Conservation (phyloP, 1,140 invertebrate species). For the Polypedilum pembai region DNA sequence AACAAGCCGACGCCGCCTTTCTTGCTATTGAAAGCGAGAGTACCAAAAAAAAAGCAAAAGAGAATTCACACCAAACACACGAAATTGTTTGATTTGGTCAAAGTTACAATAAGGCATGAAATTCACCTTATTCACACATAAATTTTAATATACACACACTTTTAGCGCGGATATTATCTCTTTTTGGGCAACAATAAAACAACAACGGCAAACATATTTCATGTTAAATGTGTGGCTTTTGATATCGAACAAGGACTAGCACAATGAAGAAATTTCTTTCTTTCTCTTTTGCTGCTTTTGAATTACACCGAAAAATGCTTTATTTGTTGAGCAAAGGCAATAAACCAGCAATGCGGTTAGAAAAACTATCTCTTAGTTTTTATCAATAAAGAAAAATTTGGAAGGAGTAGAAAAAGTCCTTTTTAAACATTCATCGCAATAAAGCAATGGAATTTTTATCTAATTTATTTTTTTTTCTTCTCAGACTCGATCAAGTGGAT, state of each 20-base stretch:
- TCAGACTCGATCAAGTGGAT: no score
- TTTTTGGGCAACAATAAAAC: background rate
- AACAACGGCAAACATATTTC: background rate
- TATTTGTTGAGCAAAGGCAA: constrained; percentile 2
- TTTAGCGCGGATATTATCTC: background rate
- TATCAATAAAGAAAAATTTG: no score
- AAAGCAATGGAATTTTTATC: no score
- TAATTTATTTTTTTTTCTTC: no score
- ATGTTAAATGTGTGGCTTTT: background rate
- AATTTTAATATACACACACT: background rate
- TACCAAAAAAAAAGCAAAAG: background rate
- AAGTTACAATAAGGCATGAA: background rate
- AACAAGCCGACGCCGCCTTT: background rate
- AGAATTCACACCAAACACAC: constrained; percentile 23
- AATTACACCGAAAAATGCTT: background rate
- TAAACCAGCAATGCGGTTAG: background rate
- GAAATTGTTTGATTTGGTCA: constrained; percentile 23
- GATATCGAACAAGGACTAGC: constrained; percentile 1
- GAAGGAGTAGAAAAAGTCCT: no score
- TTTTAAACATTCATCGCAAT: no score
- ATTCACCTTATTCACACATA: background rate
- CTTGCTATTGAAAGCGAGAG: constrained; percentile 12
- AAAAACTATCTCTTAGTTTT: background rate
- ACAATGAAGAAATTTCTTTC: constrained; percentile 13
- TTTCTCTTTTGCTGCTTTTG: background rate